Conservation (phyloP, 1,140 invertebrate genomes). For the Leptopilina boulardi region DNA sequence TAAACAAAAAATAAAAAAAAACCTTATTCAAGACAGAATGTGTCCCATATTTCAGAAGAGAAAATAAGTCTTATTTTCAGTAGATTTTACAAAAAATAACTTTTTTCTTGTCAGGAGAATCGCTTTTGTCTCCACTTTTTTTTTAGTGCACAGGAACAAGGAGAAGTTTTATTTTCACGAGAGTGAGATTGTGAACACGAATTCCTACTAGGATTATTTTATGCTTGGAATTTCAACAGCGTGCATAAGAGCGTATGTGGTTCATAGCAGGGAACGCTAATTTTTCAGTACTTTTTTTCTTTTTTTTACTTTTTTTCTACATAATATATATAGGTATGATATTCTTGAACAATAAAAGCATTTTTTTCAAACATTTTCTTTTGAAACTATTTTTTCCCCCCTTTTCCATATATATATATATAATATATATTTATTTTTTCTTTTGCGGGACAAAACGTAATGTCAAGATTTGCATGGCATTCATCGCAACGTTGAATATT, state of each 20-base stretch:
- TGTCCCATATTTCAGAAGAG: too few species aligned
- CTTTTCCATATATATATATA: not conserved
- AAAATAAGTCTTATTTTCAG: too few species aligned
- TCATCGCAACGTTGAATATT: slow-evolving; percentile 56
- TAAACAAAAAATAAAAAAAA: too few species aligned
- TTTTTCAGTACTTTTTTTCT: not conserved
- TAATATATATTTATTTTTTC: not conserved
- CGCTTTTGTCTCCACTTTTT: not conserved
- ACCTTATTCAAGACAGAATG: too few species aligned
- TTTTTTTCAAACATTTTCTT: too few species aligned
- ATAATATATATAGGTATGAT: too few species aligned
- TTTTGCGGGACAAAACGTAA: slow-evolving; percentile 33
- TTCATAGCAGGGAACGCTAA: not conserved
- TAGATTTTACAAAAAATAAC: too few species aligned
- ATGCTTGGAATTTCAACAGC: not conserved
- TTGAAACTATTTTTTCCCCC: not conserved
- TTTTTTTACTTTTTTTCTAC: not conserved
- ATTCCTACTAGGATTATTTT: slow-evolving; percentile 9
- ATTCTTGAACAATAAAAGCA: not conserved
- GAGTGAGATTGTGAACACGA: not conserved
- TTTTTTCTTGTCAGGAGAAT: too few species aligned
- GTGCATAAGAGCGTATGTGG: too few species aligned
- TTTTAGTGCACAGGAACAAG: not conserved
- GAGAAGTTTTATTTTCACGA: not conserved
- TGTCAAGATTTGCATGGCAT: slow-evolving; percentile 52